Evolutionary conservation across 2,113 vertebrate genomes (phyloP).

Genomic region (Lucifuga dentata): DNA sequence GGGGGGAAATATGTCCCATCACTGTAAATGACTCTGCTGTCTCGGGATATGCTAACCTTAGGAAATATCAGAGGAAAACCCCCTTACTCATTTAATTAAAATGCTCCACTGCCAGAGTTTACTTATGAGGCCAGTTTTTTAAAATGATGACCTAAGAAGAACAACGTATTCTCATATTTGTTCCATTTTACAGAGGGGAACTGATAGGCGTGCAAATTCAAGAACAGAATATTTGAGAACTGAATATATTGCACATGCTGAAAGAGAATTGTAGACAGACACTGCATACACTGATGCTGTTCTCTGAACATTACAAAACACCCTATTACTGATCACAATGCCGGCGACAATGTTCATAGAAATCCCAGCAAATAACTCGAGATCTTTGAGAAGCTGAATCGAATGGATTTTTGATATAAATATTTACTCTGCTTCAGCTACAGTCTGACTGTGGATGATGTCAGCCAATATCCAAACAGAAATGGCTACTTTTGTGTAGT

Average conservation of each 20-base stretch:
- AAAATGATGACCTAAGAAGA: slow-evolving; percentile 48
- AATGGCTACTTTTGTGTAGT: background rate
- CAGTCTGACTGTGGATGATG: slow-evolving; percentile 12
- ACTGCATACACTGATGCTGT: background rate
- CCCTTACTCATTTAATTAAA: slow-evolving; percentile 68
- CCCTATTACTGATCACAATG: slow-evolving; percentile 4
- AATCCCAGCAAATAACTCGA: slow-evolving; percentile 26
- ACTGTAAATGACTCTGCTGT: slow-evolving; percentile 51
- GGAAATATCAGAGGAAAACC: slow-evolving; percentile 52
- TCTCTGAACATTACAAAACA: background rate
- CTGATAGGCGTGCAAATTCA: background rate
- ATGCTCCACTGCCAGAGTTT: slow-evolving; percentile 57
- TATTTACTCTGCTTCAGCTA: slow-evolving; percentile 39
- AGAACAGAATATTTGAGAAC: background rate
- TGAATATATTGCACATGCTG: background rate
- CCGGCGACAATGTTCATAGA: slow-evolving; percentile 4
- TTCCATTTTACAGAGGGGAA: slow-evolving; percentile 13
- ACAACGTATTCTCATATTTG: slow-evolving; percentile 9
- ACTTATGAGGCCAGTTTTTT: slow-evolving; percentile 68
- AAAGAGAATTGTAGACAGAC: background rate
- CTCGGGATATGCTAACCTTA: slow-evolving; percentile 56
- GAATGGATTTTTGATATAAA: slow-evolving; percentile 29
- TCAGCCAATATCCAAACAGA: slow-evolving; percentile 24
- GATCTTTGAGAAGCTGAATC: slow-evolving; percentile 38
- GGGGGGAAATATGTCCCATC: slow-evolving; percentile 31